Conservation (phyloP, 2,888 invertebrate genomes). For the Strigamia maritima region DNA sequence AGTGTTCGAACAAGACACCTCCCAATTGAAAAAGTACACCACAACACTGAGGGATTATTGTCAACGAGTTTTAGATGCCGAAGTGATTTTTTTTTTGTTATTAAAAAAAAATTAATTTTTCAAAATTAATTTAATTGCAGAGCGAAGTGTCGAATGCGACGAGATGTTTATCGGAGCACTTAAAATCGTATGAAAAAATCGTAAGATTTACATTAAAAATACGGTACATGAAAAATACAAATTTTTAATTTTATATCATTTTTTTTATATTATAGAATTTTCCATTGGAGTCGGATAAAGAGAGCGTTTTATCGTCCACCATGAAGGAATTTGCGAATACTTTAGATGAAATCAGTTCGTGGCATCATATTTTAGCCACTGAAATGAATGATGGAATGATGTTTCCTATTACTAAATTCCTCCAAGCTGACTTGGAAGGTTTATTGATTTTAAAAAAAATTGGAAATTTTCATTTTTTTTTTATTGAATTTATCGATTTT, state of each 20-base stretch:
- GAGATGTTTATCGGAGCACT: slow-evolving; percentile 38
- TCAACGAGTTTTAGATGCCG: slow-evolving; percentile 37
- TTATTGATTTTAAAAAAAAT: slow-evolving; percentile 21
- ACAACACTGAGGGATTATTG: slow-evolving; percentile 37
- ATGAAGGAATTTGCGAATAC: slow-evolving; percentile 41
- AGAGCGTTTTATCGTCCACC: slow-evolving; percentile 40
- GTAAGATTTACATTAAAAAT: too few species aligned
- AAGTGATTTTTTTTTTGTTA: slow-evolving; percentile 20
- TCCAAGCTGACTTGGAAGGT: slow-evolving; percentile 55
- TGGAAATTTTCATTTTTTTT: slow-evolving; percentile 11
- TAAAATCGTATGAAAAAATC: slow-evolving; percentile 39
- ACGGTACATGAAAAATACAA: too few species aligned
- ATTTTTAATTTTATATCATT: not conserved
- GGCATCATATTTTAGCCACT: slow-evolving; percentile 54
- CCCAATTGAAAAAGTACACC: slow-evolving; percentile 37
- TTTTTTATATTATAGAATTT: slow-evolving; percentile 39
- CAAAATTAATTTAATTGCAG: slow-evolving; percentile 30
- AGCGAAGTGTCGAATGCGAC: slow-evolving; percentile 40
- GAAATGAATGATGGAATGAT: slow-evolving; percentile 55
- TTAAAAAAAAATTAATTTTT: not conserved
- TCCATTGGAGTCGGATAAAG: slow-evolving; percentile 40
- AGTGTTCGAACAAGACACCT: slow-evolving; percentile 40
- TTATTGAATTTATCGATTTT: slow-evolving; percentile 6
- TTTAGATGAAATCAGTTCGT: slow-evolving; percentile 50
- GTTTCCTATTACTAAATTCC: slow-evolving; percentile 53